Evolutionary conservation across 2,113 vertebrate genomes (phyloP).

Genomic region (Entelurus aequoreus): DNA sequence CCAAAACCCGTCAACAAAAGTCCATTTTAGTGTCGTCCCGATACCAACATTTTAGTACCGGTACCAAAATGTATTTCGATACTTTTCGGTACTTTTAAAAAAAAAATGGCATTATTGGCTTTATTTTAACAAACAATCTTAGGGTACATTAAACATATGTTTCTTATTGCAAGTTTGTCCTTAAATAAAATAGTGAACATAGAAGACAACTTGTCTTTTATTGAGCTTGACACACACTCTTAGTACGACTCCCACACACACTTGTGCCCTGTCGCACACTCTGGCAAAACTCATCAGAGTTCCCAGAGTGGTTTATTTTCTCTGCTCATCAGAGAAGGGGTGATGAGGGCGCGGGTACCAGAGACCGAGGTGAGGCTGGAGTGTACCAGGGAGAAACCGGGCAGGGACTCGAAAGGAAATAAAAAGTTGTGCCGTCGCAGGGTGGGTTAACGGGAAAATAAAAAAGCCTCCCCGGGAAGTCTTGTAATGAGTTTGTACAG

Average conservation of each 20-base stretch:
- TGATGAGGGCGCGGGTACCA: conserved; percentile 13
- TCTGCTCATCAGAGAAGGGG: conserved; percentile 28
- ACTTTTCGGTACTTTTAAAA: too few species aligned
- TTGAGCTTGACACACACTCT: conserved; percentile 51
- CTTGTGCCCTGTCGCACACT: conserved; percentile 31
- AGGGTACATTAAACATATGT: too few species aligned
- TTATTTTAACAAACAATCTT: too few species aligned
- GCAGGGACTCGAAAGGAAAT: neutral
- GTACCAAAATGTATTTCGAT: too few species aligned
- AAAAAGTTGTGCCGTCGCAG: neutral
- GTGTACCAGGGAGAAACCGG: neutral
- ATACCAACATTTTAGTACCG: too few species aligned
- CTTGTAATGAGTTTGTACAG: conserved; percentile 67
- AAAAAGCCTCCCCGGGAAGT: conserved; percentile 42
- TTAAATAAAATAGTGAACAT: too few species aligned
- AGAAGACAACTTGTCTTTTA: too few species aligned
- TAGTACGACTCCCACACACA: conserved; percentile 46
- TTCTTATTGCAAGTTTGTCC: too few species aligned
- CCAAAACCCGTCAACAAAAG: too few species aligned
- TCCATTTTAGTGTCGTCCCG: too few species aligned
- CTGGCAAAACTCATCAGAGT: conserved; percentile 20
- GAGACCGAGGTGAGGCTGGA: conserved; percentile 3
- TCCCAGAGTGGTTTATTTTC: conserved; percentile 42
- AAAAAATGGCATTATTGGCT: too few species aligned
- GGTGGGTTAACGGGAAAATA: conserved; percentile 10